A percentile compares a stretch with the other conserved stretches of the same genome.
Evolutionary conservation across 1,140 invertebrate species (phyloP).

Genomic region (Eriocheir sinensis): DNA sequence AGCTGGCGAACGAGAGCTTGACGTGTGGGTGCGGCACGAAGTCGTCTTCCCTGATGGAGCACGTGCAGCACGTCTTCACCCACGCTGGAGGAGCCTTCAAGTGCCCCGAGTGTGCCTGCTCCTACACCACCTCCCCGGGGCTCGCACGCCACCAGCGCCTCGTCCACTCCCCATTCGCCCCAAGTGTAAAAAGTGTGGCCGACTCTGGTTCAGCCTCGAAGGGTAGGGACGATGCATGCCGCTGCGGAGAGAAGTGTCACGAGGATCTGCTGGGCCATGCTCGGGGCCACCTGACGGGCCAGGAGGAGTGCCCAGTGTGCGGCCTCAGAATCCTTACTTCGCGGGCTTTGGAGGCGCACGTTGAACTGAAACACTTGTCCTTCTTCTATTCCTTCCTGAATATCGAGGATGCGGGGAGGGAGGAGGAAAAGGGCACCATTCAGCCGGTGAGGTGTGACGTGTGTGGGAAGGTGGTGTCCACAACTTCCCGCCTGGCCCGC

Average conservation of each 20-base stretch:
- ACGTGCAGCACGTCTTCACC: constrained; percentile 57
- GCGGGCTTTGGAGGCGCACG: constrained; percentile 32
- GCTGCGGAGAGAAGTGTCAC: constrained; percentile 7
- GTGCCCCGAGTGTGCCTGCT: constrained; percentile 61
- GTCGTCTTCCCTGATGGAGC: constrained; percentile 19
- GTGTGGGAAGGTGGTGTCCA: constrained; percentile 56
- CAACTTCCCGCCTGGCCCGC: constrained; percentile 39
- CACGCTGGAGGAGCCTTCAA: constrained; percentile 51
- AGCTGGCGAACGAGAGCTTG: neutral
- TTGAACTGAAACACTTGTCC: constrained; percentile 40
- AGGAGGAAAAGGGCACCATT: constrained; percentile 1
- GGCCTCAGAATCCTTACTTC: constrained; percentile 36
- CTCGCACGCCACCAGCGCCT: constrained; percentile 66
- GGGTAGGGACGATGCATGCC: neutral
- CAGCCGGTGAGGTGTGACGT: constrained; percentile 61
- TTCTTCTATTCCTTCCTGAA: constrained; percentile 58
- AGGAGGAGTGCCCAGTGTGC: constrained; percentile 62
- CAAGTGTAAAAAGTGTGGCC: neutral
- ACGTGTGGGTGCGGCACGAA: constrained; percentile 46
- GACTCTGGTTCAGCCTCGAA: neutral
- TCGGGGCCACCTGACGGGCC: constrained; percentile 43
- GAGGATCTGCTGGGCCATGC: constrained; percentile 26
- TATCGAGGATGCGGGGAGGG: neutral
- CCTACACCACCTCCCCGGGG: constrained; percentile 49
- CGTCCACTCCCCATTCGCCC: constrained; percentile 41